Percentiles rank a stretch among this genome's conserved stretches.
These are phyloP conservation scores for Drosophila insularis DNA, from an alignment of 1,140 invertebrate species.

Conservation along the genomic window DNA sequence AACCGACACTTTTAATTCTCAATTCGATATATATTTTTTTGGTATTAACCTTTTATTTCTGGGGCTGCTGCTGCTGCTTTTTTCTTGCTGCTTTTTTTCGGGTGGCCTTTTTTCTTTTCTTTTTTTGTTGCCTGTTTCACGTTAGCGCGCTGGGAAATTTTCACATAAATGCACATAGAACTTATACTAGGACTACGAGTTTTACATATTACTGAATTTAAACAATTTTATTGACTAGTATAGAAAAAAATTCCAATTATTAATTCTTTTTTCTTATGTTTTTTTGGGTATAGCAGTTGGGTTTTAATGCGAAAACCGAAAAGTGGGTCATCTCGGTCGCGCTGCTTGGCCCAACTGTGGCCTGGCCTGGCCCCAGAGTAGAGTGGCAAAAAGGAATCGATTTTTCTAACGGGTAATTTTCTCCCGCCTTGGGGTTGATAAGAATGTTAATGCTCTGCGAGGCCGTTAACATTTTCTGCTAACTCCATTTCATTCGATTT, in stretches of 20 bases:
- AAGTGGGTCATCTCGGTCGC: constrained; percentile 82
- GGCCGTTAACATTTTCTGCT: constrained; percentile 13
- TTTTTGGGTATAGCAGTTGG: constrained; percentile 69
- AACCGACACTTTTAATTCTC: constrained; percentile 27
- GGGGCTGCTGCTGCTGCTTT: constrained; percentile 43
- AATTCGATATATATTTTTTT: neutral
- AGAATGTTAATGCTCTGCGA: constrained; percentile 38
- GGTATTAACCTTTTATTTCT: constrained; percentile 67
- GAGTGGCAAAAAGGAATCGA: constrained; percentile 66
- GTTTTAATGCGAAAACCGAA: constrained; percentile 79
- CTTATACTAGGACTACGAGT: constrained; percentile 72
- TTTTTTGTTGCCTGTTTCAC: constrained; percentile 42
- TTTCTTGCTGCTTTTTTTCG: constrained; percentile 66
- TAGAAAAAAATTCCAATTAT: constrained; percentile 62
- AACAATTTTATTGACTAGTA: constrained; percentile 42
- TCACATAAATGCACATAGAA: constrained; percentile 79
- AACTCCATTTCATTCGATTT: neutral
- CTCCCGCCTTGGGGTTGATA: constrained; percentile 65
- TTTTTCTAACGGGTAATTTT: constrained; percentile 75
- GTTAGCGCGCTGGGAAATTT: constrained; percentile 62
- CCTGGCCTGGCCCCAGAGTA: constrained; percentile 49
- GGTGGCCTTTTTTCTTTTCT: constrained; percentile 57
- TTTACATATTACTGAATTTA: constrained; percentile 68
- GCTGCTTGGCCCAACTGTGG: constrained; percentile 71
- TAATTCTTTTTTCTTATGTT: constrained; percentile 51